Base-by-base conservation (phyloP, 1,140 invertebrate species). In the Formica selysi region DNA sequence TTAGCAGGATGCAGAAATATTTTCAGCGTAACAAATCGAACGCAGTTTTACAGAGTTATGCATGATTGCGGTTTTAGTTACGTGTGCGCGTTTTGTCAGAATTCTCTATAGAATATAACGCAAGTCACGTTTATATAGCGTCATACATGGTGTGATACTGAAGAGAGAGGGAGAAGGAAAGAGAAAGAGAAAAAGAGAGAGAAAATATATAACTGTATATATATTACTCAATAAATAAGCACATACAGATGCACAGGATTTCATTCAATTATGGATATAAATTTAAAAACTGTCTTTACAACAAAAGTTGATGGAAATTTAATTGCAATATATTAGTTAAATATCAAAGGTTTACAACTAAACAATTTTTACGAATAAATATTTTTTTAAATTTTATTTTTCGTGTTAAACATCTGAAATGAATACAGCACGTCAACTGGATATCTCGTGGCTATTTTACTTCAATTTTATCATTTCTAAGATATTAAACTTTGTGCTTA, bases 11-110 rank as follows among this genome's bases (percentile, higher is more conserved):
- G 8, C 19, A 41, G 59, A 76, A 76, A 61, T 36, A 59, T 5
- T 32, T 29, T 29, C 7, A 38, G 22, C 29, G 10, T 26, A 16
- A 36, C 29, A 32, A 74, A 22, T 74, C 32, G 51, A 32, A 59
- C 38, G 41, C 7, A 29, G n/a, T 36, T 13, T 73, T 74, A 59
- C 32, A 22, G 48, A 54, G n/a, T 74, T 74, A 22, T 38, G 32
- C 51, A 59, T 22, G 19, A 74, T 57, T 74, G 51, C 22, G 51
- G 71, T 57, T 74, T 74, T 74, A 7, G 57, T n/a, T 38, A 74
- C 29, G 10, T 54, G 36, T 13, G 1, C 16, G 32, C n/a, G n/a
- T 4, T 22, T 74, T 74, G 48, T 57, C 57, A 19, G 61, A 32
- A 57, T 74, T 22, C 11, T n/a, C 8, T 22, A 32, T 22, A 36